phyloP scores from a whole-genome alignment of 1,140 invertebrate genomes.

The Drosophila obscura region DNA sequence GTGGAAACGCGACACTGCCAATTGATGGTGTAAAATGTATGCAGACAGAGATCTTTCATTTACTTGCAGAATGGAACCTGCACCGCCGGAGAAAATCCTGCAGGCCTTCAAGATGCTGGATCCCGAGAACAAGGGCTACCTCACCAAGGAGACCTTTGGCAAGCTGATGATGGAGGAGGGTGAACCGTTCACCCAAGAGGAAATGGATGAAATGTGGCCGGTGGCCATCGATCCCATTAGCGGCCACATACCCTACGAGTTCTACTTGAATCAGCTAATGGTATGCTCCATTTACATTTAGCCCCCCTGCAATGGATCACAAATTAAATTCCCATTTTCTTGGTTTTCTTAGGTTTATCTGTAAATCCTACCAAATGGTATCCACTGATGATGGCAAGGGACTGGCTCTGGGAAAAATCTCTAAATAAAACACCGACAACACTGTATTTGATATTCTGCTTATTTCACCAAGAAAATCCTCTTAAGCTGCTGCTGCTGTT shows the following conservation, averaged over 20 bases:
- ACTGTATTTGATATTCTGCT: conserved; percentile 29
- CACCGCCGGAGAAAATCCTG: conserved; percentile 91
- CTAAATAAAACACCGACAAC: too few relatives aligned
- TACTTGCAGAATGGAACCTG: conserved; percentile 85
- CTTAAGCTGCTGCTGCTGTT: not conserved
- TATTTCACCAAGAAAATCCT: conserved; percentile 18
- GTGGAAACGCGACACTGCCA: not conserved
- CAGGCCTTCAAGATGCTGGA: conserved; percentile 94
- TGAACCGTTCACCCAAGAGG: conserved; percentile 93
- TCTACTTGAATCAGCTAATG: conserved; percentile 90
- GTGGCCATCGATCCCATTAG: conserved; percentile 92
- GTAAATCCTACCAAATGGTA: not conserved
- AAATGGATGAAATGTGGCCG: conserved; percentile 95
- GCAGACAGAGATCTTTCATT: not conserved
- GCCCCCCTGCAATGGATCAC: too few relatives aligned
- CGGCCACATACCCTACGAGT: conserved; percentile 91
- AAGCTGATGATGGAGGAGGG: conserved; percentile 92
- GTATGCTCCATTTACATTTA: conserved; percentile 82
- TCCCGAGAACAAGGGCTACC: conserved; percentile 89
- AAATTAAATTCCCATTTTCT: too few relatives aligned
- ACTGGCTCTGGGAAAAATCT: too few relatives aligned
- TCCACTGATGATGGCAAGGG: too few relatives aligned
- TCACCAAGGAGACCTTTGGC: conserved; percentile 88
- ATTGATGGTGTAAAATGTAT: too few relatives aligned
- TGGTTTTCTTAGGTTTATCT: conserved; percentile 53